These are phyloP conservation scores for Anabas testudineus DNA, from an alignment of 2,797 vertebrate species.

Conservation along the genomic window DNA sequence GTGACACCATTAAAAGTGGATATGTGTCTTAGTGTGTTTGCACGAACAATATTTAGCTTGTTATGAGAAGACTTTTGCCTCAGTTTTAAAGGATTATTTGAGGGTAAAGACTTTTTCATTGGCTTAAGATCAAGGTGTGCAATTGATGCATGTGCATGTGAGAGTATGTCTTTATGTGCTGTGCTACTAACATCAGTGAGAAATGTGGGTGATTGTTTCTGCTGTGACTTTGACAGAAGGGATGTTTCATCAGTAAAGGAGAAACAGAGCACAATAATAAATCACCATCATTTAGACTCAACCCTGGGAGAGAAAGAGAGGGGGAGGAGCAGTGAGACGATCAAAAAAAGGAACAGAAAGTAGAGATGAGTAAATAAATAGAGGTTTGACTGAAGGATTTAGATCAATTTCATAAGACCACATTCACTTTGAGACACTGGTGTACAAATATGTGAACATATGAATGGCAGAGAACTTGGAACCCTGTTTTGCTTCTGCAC, in stretches of 20 bases:
- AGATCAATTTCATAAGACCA: neutral
- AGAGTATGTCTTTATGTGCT: neutral
- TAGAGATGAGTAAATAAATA: conserved; percentile 13
- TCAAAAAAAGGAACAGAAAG: conserved; percentile 38
- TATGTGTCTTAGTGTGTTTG: neutral
- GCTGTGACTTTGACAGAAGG: conserved; percentile 60
- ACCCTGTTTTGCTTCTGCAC: conserved; percentile 6
- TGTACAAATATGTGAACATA: too few relatives aligned
- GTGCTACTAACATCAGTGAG: conserved; percentile 2
- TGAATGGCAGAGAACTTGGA: neutral
- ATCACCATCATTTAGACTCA: conserved; percentile 67
- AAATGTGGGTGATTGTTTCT: conserved; percentile 34
- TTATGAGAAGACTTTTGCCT: too few relatives aligned
- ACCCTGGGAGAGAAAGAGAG: conserved; percentile 31
- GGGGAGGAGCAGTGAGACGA: conserved; percentile 32
- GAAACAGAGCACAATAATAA: conserved; percentile 67
- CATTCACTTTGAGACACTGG: conserved; percentile 2
- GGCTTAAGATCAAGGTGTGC: neutral
- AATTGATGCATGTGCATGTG: neutral
- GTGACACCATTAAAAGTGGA: neutral
- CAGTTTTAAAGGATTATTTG: too few relatives aligned
- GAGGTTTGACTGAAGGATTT: conserved; percentile 4
- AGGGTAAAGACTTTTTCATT: too few relatives aligned
- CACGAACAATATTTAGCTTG: too few relatives aligned
- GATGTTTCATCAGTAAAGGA: conserved; percentile 64